A percentile compares a stretch with the other conserved stretches of the same genome.
Conservation (phyloP, 2,113 vertebrate genomes). For the Carlito syrichta region DNA sequence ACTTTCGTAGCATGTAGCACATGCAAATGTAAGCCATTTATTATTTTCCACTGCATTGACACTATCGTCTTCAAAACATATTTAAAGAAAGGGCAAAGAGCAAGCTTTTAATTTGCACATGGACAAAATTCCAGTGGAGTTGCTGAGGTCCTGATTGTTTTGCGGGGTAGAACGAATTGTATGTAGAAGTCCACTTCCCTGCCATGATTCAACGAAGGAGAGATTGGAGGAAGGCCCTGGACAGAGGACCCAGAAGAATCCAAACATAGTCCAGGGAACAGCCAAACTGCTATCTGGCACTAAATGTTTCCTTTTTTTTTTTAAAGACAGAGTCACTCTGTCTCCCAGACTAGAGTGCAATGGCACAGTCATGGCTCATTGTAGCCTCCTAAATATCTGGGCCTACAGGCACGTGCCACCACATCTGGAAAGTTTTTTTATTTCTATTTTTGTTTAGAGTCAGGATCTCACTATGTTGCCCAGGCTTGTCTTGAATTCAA, state of each 20-base stretch:
- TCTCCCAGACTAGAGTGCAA: too few species aligned
- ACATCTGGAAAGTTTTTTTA: too few species aligned
- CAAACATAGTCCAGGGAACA: not conserved
- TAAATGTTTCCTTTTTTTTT: not conserved
- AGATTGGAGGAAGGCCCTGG: not conserved
- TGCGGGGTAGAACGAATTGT: not conserved
- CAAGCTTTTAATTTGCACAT: constrained; percentile 10
- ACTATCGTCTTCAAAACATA: constrained; percentile 28
- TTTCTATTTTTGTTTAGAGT: too few species aligned
- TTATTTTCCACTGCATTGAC: not conserved
- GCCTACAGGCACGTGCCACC: too few species aligned
- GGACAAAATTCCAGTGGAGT: not conserved
- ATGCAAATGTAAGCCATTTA: not conserved
- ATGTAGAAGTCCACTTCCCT: not conserved
- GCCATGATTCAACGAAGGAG: not conserved
- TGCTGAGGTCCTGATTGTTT: constrained; percentile 13
- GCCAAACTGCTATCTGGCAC: not conserved
- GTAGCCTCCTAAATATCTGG: too few species aligned
- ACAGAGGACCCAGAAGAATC: not conserved
- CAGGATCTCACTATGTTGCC: too few species aligned
- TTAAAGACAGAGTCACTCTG: too few species aligned
- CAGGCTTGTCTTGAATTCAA: too few species aligned
- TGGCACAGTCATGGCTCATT: too few species aligned
- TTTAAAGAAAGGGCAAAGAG: not conserved
- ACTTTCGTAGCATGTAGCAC: not conserved